These are phyloP conservation scores for Etia nguti DNA, from an alignment of 2,113 vertebrate genomes.

Conservation along the genomic window DNA sequence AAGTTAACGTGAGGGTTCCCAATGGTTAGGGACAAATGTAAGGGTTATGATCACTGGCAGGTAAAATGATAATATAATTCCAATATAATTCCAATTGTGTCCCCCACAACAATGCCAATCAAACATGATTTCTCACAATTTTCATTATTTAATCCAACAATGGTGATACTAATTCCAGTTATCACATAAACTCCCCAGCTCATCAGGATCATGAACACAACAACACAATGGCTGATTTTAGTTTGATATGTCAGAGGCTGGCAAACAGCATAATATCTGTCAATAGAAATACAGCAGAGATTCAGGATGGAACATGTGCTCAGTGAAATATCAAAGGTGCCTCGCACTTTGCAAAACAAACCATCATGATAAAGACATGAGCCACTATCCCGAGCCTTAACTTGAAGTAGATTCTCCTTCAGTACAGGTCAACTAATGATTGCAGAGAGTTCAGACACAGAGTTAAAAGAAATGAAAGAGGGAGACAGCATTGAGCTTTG, in stretches of 20 bases:
- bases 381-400: too few relatives aligned
- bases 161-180: neutral
- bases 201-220: conserved; percentile 67
- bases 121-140: neutral
- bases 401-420: too few relatives aligned
- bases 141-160: neutral
- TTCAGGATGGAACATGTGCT: conserved; percentile 33
- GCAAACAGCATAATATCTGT: conserved; percentile 48
- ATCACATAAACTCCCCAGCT: neutral
- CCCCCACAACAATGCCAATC: neutral
- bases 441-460: too few relatives aligned
- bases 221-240: conserved; percentile 65
- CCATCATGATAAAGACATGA: conserved; percentile 18
- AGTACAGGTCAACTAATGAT: too few relatives aligned
- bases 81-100: too few relatives aligned
- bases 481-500: too few relatives aligned
- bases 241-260: conserved; percentile 71
- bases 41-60: too few relatives aligned
- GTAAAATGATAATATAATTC: neutral
- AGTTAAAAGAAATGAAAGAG: too few relatives aligned
- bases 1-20: too few relatives aligned
- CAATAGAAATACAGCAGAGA: conserved; percentile 40
- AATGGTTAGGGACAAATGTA: too few relatives aligned
- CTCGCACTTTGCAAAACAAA: conserved; percentile 30
- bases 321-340: conserved; percentile 21